Evolutionary conservation across 2,888 invertebrate genomes (phyloP), one percentile per base, ranked within the genome.

Genomic region (Stramonita haemastoma): DNA sequence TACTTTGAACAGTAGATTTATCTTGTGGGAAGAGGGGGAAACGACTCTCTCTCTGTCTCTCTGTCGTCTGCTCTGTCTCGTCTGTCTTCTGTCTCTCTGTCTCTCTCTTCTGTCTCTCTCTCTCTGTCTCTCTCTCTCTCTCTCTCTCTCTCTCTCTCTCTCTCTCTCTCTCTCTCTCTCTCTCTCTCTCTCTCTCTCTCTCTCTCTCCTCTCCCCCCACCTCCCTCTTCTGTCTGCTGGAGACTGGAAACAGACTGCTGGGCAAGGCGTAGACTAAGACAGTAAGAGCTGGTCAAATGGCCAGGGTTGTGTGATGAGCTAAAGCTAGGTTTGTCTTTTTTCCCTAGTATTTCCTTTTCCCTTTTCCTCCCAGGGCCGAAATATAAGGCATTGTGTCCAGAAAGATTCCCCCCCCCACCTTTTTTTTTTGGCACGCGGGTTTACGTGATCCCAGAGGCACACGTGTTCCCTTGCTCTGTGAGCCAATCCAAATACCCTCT

Each of bases 1-100:
- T 70, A 4, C 26, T 70, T 70, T 70, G 70, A 26, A 70, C 19
- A 26, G 26, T 70, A 1, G 11, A 13, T 26, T 26, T 70, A 70
- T 26, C 19, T 26, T 70, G 70, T 70, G 19, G 22, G 4, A 11
- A 70, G 70, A 26, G 4, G 26, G 26, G 19, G 26, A 70, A 70
- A 70, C 11, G 11, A 19, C 34, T 79, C 79, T 79, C 79, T 79
- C 79, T 79, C 79, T 79, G 32, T 79, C 79, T 79, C 79, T 79
- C 79, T 79, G 32, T 15, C 79, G 29, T 32, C 32, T 32, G 29
- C 79, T 79, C 79, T 79, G 32, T 79, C 79, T 79, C 32, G 6
- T 22, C 32, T 22, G 29, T 22, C 6, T 22, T 17, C 32, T 32
- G 32, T 79, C 29, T 32, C 17, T 32, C 79, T 26, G 17, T 26